Percentiles rank a stretch among this genome's conserved stretches.
phyloP scores from a whole-genome alignment of 2,888 invertebrate species.

The Amblyjoppa proteus region DNA sequence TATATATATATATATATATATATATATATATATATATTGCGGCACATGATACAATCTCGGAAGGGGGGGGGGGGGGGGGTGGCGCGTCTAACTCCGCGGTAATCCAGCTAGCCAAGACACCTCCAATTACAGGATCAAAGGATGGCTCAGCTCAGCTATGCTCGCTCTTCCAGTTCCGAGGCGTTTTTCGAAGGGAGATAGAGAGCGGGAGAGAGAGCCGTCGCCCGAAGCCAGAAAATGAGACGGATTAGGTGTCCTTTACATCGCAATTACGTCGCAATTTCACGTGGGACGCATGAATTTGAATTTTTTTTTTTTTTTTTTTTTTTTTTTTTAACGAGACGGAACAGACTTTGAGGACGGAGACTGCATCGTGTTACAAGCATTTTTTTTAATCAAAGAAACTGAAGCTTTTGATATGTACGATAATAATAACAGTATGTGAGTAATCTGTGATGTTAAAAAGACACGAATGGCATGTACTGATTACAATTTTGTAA shows the following conservation, averaged over 20 bases:
- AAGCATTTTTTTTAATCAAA: conserved; percentile 43
- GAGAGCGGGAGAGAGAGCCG: neutral
- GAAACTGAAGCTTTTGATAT: conserved; percentile 52
- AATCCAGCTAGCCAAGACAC: conserved; percentile 72
- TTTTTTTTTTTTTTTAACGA: conserved; percentile 10
- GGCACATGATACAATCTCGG: conserved; percentile 60
- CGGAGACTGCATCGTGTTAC: conserved; percentile 28
- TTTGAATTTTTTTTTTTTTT: conserved; percentile 54
- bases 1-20: neutral
- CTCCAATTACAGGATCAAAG: conserved; percentile 81
- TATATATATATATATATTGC: neutral
- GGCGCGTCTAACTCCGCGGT: conserved; percentile 62
- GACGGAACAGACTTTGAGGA: neutral
- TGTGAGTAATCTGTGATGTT: no score
- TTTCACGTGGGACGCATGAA: conserved; percentile 63
- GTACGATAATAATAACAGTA: neutral
- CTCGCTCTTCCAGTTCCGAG: conserved; percentile 34
- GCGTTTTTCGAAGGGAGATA: conserved; percentile 68
- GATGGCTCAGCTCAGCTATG: conserved; percentile 65
- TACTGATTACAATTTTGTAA: no score
- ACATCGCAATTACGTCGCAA: conserved; percentile 62
- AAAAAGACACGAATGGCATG: no score
- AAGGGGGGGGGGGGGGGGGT: no score
- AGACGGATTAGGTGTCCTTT: conserved; percentile 52
- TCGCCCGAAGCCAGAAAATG: conserved; percentile 43